Evolutionary conservation across 1,140 invertebrate species (phyloP), one percentile per base, ranked within the genome.

Genomic region (Leptinotarsa texana): DNA sequence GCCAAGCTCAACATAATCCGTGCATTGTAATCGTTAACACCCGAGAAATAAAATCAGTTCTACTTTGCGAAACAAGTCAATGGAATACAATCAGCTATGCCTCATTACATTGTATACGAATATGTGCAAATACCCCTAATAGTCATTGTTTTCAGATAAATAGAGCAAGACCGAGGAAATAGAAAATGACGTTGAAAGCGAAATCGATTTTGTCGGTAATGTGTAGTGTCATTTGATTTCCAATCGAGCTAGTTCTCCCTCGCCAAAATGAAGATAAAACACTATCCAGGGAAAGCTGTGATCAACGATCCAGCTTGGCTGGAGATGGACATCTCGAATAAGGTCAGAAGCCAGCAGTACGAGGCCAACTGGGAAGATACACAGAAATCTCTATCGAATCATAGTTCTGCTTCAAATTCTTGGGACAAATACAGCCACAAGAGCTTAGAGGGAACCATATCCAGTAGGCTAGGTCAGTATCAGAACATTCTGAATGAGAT

Each of bases 321-420:
- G 82, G 88, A 88, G 81, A 88, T 89, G 81, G 87, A 85, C 73
- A 87, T 89, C 79, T 88, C 85, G 83, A 90, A 85, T 81, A 85
- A 87, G 49, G 87, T 87, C 3, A 92, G 93, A 90, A 92, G 92
- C 76, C 86, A 92, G n/a, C 88, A 93, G 47, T 95, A 95, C 84
- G 93, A 94, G 79, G 93, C 93, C 61, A 95, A 93, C 80, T 95
- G 94, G 94, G 88, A 92, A 67, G 92, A 93, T 79, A 89, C 91
- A 4, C 80, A 84, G 78, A 77, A 78, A 72, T 80, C 74, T 75
- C 57, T 84, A 13, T 83, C 82, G 4, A 81, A 76, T 22, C 71
- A 61, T 51, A 79, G 75, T 57, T 81, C 79, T 2, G 62, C 74
- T 11, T 81, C 80, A 17, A 83, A 83, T 27, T 83, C 80, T 2